These are phyloP conservation scores for Hemicrepidius hirtus DNA, from an alignment of 2,888 invertebrate species.

Conservation along the genomic window DNA sequence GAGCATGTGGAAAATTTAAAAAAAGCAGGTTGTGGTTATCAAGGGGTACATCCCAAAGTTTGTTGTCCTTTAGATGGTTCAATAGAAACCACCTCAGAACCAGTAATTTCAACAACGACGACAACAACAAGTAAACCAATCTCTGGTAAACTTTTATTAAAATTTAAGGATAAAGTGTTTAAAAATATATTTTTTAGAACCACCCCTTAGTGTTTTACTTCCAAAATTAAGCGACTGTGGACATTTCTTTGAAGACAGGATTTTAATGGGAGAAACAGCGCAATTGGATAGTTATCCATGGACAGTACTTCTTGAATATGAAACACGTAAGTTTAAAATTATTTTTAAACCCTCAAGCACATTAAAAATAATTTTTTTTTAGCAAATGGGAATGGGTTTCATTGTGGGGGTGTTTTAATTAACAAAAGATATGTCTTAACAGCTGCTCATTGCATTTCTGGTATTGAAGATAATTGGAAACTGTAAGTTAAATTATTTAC, in stretches of 20 bases:
- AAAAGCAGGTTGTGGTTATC: constrained; percentile 81
- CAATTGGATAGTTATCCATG: constrained; percentile 82
- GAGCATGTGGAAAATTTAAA: constrained; percentile 74
- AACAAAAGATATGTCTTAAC: constrained; percentile 81
- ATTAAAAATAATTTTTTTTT: constrained; percentile 48
- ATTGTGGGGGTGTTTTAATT: constrained; percentile 84
- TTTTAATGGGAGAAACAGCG: constrained; percentile 78
- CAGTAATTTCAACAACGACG: neutral
- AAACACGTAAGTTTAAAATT: constrained; percentile 74
- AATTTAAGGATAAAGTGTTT: neutral
- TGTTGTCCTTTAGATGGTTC: constrained; percentile 65
- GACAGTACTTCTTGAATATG: constrained; percentile 81
- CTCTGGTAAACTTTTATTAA: neutral
- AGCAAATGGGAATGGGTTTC: constrained; percentile 77
- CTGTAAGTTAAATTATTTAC: constrained; percentile 72
- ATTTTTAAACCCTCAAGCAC: neutral
- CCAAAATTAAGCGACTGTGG: constrained; percentile 74
- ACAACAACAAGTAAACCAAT: neutral
- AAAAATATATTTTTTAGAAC: neutral
- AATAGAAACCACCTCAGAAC: neutral
- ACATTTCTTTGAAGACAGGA: constrained; percentile 72
- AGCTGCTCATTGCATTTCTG: constrained; percentile 81
- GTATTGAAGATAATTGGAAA: constrained; percentile 72
- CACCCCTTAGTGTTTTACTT: constrained; percentile 71
- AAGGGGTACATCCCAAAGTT: constrained; percentile 77